Evolutionary conservation across 1,140 invertebrate genomes (phyloP).

Genomic region (Pseudomyrmex concolor): DNA sequence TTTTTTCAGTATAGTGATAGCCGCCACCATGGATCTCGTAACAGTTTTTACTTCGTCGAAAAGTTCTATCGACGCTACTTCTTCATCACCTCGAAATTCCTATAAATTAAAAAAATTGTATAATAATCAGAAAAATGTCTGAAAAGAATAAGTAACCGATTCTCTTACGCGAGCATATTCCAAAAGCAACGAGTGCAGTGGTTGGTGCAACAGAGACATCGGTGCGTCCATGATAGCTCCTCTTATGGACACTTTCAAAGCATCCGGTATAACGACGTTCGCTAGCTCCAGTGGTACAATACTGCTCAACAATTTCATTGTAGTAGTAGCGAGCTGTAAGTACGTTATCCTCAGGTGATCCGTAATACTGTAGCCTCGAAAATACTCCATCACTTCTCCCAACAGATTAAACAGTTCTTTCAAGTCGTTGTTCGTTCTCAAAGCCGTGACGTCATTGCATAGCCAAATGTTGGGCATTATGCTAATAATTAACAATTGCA

Average conservation of each 20-base stretch:
- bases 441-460: conserved; percentile 72
- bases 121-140: background rate
- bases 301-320: conserved; percentile 75
- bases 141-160: background rate
- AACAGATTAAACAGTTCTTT: conserved; percentile 75
- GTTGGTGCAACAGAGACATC: conserved; percentile 77
- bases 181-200: conserved; percentile 74
- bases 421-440: conserved; percentile 77
- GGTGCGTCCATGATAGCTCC: conserved; percentile 78
- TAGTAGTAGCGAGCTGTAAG: conserved; percentile 75
- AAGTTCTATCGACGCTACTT: conserved; percentile 69
- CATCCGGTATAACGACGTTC: conserved; percentile 75
- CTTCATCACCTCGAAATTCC: conserved; percentile 75
- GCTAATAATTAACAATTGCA: conserved; percentile 76
- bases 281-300: conserved; percentile 80
- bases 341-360: conserved; percentile 79
- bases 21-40: conserved; percentile 78
- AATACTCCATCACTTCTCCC: conserved; percentile 78
- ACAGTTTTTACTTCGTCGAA: conserved; percentile 77
- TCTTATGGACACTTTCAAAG: conserved; percentile 75
- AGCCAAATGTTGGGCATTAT: conserved; percentile 80
- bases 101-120: conserved; percentile 51
- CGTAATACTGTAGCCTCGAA: conserved; percentile 67
- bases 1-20: conserved; percentile 77
- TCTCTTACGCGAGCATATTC: conserved; percentile 77